Evolutionary conservation across 2,113 vertebrate species (phyloP).

Genomic region (Erpornis zantholeuca): DNA sequence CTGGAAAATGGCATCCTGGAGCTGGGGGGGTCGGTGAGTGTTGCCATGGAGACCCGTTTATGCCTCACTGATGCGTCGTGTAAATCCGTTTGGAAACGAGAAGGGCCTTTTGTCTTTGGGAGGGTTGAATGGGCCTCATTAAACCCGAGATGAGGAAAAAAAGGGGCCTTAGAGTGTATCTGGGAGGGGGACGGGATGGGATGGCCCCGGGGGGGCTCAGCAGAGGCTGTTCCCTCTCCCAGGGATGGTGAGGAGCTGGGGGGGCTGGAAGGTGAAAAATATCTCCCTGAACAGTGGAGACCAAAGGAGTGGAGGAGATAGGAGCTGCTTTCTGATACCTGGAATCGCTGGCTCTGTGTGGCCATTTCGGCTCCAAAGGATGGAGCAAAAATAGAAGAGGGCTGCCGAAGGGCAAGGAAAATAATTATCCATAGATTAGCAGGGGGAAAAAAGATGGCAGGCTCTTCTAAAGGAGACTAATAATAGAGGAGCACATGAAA

Average conservation of each 20-base stretch:
- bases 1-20: constrained; percentile 21
- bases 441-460: not conserved
- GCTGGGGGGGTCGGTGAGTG: constrained; percentile 34
- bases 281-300: not conserved
- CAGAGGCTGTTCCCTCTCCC: not conserved
- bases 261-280: not conserved
- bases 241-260: not conserved
- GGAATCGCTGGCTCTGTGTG: not conserved
- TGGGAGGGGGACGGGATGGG: not conserved
- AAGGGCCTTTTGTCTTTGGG: constrained; percentile 81
- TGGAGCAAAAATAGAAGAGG: constrained; percentile 44
- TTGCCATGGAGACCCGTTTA: constrained; percentile 84
- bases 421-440: constrained; percentile 37
- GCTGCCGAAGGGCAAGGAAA: constrained; percentile 33
- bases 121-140: constrained; percentile 73
- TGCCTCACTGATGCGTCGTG: constrained; percentile 87
- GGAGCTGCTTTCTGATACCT: not conserved
- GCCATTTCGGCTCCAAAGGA: not conserved
- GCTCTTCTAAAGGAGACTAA: constrained; percentile 11
- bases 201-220: accelerated
- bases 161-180: constrained; percentile 58
- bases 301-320: not conserved
- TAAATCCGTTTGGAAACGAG: constrained; percentile 87
- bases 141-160: constrained; percentile 64
- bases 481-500: constrained; percentile 50